phyloP scores from a whole-genome alignment of 2,888 invertebrate species.

The Drosophila basisetae region DNA sequence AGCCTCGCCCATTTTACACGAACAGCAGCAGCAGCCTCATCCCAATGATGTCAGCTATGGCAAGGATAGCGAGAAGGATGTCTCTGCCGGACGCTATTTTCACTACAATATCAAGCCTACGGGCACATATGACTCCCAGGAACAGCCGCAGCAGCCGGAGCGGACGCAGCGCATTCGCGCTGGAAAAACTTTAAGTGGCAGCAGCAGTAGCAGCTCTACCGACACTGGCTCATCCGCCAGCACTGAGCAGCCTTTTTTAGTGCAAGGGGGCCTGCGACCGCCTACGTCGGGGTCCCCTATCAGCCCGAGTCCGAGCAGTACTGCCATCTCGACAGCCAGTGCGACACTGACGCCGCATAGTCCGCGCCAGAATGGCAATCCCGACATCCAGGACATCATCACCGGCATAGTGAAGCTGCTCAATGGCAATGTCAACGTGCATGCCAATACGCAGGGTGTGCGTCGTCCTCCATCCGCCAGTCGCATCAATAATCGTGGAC shows the following conservation, averaged over 20 bases:
- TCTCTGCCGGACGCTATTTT: constrained; percentile 82
- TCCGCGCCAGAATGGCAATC: constrained; percentile 87
- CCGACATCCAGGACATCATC: constrained; percentile 95
- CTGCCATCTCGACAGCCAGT: constrained; percentile 81
- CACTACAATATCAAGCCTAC: constrained; percentile 85
- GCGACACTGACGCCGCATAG: constrained; percentile 79
- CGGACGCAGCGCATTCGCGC: constrained; percentile 79
- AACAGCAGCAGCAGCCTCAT: constrained; percentile 84
- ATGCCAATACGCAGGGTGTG: constrained; percentile 89
- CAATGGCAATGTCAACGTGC: constrained; percentile 95
- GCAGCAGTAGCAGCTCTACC: constrained; percentile 26
- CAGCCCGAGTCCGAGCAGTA: constrained; percentile 82
- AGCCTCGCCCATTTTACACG: constrained; percentile 87
- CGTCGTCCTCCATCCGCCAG: constrained; percentile 91
- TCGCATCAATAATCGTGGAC: constrained; percentile 95
- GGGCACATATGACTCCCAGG: constrained; percentile 69
- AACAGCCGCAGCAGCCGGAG: constrained; percentile 68
- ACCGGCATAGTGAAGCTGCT: constrained; percentile 94
- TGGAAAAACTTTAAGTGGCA: constrained; percentile 74
- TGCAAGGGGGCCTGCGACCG: constrained; percentile 85
- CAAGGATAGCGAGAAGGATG: constrained; percentile 67
- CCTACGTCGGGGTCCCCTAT: constrained; percentile 85
- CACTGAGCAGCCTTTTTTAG: constrained; percentile 84
- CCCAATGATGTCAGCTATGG: constrained; percentile 80
- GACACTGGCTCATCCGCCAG: constrained; percentile 31